These are phyloP conservation scores for Drosophila albomicans DNA, from an alignment of 1,140 invertebrate species.

Conservation along the genomic window DNA sequence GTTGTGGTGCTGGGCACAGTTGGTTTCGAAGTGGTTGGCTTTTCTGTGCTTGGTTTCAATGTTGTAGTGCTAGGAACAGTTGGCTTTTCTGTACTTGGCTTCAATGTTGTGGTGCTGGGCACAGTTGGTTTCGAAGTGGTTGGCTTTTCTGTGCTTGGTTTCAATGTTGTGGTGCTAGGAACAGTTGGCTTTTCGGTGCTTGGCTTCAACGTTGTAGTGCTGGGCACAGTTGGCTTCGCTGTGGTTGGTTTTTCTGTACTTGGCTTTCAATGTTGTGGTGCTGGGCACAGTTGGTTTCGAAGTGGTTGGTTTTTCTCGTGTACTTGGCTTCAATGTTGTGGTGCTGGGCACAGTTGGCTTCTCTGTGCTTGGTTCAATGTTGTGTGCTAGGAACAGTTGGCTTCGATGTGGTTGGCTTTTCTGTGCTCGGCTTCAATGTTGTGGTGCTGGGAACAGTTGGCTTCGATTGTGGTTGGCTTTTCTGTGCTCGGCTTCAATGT, in stretches of 20 bases:
- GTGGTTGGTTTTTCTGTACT: neutral
- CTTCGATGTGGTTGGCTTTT: neutral
- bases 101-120: neutral
- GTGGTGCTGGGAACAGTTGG: slow-evolving; percentile 18
- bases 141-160: slow-evolving; percentile 13
- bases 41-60: too few relatives aligned
- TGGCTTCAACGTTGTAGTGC: neutral
- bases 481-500: neutral
- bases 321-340: slow-evolving; percentile 15
- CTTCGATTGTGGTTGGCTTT: neutral
- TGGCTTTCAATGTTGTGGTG: neutral
- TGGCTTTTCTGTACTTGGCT: neutral
- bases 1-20: too few relatives aligned
- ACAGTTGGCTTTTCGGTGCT: neutral
- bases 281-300: neutral
- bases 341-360: neutral
- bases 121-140: slow-evolving; percentile 13
- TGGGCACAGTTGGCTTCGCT: slow-evolving; percentile 9
- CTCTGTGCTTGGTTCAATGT: too few relatives aligned
- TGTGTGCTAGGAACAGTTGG: neutral
- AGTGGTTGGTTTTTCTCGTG: neutral
- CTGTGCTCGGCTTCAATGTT: neutral
- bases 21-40: too few relatives aligned
- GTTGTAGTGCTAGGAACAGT: too few relatives aligned
- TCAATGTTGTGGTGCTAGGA: neutral